Base-by-base conservation (phyloP, 2,113 vertebrate genomes). In the Oriolus oriolus region DNA sequence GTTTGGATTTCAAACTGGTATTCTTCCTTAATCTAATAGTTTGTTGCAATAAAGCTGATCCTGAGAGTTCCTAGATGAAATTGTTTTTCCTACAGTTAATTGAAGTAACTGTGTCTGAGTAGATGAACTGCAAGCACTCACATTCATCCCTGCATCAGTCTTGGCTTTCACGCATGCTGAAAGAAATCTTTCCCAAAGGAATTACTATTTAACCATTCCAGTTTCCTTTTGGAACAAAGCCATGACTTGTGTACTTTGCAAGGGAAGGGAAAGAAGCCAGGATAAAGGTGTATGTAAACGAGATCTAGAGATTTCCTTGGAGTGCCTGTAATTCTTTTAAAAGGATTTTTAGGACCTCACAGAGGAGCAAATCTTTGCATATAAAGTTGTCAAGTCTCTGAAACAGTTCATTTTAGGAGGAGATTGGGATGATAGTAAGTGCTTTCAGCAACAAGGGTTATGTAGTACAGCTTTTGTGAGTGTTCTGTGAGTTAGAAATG, bases 181-280 rank as follows among this genome's bases (percentile, higher is more conserved):
- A 76, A 93, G 42, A 94, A 94, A 71, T 52, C 52, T 89, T 60
- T 94, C 88, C 64, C 60, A 83, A 64, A 69, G 44, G 80, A 93
- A 81, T 75, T 69, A 60, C 44, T 85, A 63, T 87, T 94, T 91
- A 89, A 63, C 52, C 41, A 54, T 76, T 79, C 84, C 82, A 93
- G 74, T 50, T 93, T 97, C 87, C 87, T 85, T 85, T 93, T 93
- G 95, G 87, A 96, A 66, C 60, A 56, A 81, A 86, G 90, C 84
- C 90, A 88, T 39, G 31, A 54, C 50, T 69, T 80, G 54, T 6
- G 0, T 93, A 59, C 42, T 88, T 76, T 85, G 59, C 90, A 80
- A 83, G 75, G 27, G 50, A 93, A 83, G 37, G 10, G 45, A 60
- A 95, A 68, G 45, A 83, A 90, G 76, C 39, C 60, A 73, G 45